phyloP scores from a whole-genome alignment of 2,797 vertebrate genomes.

The Anguilla obscura region DNA sequence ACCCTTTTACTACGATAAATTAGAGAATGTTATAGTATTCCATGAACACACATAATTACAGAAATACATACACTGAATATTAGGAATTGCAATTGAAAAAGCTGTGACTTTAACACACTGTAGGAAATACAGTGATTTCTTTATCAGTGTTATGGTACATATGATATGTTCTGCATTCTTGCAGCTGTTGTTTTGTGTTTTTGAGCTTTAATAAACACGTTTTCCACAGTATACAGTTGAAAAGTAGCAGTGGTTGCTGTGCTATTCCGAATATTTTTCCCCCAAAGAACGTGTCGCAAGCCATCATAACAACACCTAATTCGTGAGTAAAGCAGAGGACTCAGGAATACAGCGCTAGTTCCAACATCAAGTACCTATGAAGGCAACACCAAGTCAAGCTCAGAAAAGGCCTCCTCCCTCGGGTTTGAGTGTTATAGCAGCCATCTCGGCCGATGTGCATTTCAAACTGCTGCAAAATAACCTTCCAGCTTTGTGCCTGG shows the following conservation, averaged over 20 bases:
- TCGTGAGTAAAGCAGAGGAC: slow-evolving; percentile 8
- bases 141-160: slow-evolving; percentile 75
- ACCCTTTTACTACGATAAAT: not conserved
- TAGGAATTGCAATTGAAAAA: slow-evolving; percentile 65
- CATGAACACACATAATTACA: slow-evolving; percentile 53
- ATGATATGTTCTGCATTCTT: slow-evolving; percentile 72
- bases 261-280: slow-evolving; percentile 37
- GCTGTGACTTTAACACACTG: slow-evolving; percentile 72
- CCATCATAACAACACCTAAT: slow-evolving; percentile 3
- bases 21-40: slow-evolving; percentile 52
- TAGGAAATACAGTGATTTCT: slow-evolving; percentile 71
- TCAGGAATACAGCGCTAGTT: not conserved
- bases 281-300: not conserved
- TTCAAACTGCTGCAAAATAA: not conserved
- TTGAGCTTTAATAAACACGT: slow-evolving; percentile 74
- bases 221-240: slow-evolving; percentile 64
- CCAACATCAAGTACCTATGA: not conserved
- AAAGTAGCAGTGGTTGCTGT: slow-evolving; percentile 58
- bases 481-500: not conserved
- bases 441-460: not conserved
- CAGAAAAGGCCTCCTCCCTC: not conserved
- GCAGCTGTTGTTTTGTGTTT: slow-evolving; percentile 66
- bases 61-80: slow-evolving; percentile 44
- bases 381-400: not conserved
- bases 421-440: not conserved